Percentiles rank a stretch among this genome's conserved stretches.
phyloP scores from a whole-genome alignment of 2,797 vertebrate species.

The Gephyroberyx darwinii region DNA sequence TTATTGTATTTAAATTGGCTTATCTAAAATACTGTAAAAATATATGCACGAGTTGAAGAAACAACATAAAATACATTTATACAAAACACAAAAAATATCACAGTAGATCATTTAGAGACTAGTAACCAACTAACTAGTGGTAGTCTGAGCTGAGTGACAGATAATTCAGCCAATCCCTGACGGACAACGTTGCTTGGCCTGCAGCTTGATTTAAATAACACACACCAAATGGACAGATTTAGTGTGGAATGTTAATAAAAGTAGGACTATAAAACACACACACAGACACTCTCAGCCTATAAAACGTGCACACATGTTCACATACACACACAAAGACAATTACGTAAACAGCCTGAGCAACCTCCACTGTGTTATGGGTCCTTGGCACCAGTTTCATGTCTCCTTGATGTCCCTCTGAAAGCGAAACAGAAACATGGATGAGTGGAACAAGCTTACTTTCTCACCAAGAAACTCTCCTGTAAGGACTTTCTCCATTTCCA shows the following conservation, averaged over 20 bases:
- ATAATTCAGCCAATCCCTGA: constrained; percentile 10
- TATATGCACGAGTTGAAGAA: constrained; percentile 27
- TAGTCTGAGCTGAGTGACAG: background rate
- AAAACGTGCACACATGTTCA: no score
- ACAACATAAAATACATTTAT: constrained; percentile 33
- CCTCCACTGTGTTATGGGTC: background rate
- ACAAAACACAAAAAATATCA: constrained; percentile 18
- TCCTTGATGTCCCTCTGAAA: constrained; percentile 37
- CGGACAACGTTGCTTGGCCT: background rate
- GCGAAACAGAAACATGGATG: background rate
- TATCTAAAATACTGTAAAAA: constrained; percentile 28
- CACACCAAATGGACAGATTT: background rate
- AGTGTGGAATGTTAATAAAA: constrained; percentile 9
- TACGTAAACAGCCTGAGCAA: constrained; percentile 9
- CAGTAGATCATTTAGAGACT: constrained; percentile 23
- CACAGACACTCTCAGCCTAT: background rate
- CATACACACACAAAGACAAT: no score
- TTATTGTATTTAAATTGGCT: constrained; percentile 49
- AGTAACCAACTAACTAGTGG: background rate
- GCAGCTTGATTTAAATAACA: constrained; percentile 25
- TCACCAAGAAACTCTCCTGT: no score
- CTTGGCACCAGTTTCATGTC: constrained; percentile 10
- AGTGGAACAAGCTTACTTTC: background rate
- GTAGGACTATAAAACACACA: background rate
- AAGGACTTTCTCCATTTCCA: no score